A percentile compares a stretch with the other conserved stretches of the same genome.
These are phyloP conservation scores for Gallinago media DNA, from an alignment of 2,113 vertebrate genomes.

Conservation along the genomic window DNA sequence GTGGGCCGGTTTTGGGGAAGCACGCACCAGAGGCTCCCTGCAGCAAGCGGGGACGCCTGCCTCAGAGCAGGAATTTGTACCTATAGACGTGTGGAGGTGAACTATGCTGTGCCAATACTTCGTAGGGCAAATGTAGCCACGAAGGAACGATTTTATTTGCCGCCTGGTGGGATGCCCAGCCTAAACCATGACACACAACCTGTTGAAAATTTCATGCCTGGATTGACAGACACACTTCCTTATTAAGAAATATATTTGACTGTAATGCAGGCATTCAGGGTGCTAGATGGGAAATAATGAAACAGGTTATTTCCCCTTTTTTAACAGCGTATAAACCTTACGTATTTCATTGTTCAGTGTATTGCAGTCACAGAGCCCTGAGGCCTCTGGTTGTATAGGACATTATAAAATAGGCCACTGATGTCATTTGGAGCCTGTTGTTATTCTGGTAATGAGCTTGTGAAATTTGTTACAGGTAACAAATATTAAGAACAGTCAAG, in stretches of 20 bases:
- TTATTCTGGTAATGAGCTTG: background rate
- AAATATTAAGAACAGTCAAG: background rate
- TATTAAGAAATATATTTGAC: background rate
- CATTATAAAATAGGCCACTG: background rate
- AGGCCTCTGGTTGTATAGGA: background rate
- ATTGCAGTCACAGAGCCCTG: background rate
- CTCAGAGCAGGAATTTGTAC: background rate
- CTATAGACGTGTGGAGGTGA: fast-evolving
- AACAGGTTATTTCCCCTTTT: background rate
- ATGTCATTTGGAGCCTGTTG: background rate
- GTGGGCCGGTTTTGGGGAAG: background rate
- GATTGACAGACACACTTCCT: background rate
- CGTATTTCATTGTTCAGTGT: background rate
- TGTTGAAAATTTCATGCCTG: background rate
- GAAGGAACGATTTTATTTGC: background rate
- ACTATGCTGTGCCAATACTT: background rate
- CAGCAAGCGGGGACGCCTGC: background rate
- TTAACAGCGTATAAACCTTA: background rate
- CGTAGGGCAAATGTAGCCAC: background rate
- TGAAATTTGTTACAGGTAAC: background rate
- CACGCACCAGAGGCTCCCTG: background rate
- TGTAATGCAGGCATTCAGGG: background rate
- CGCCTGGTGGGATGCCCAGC: background rate
- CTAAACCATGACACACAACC: background rate
- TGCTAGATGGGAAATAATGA: background rate